Evolutionary conservation across 1,140 invertebrate genomes (phyloP).

Genomic region (Dinothrombium tinctorium): DNA sequence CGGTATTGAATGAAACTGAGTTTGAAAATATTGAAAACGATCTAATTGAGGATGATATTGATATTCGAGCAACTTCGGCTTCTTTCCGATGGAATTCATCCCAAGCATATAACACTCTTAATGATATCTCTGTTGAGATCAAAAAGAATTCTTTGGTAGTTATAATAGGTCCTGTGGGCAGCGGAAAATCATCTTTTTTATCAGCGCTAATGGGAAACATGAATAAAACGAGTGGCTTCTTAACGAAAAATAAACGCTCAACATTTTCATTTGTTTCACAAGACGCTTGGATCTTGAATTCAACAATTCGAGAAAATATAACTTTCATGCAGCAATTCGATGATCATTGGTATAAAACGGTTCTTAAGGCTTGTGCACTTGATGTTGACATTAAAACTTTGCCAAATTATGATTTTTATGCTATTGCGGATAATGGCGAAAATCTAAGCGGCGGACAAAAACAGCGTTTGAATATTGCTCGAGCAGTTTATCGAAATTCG

Average conservation of each 20-base stretch:
- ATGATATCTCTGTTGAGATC: constrained; percentile 8
- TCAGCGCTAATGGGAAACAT: constrained; percentile 20
- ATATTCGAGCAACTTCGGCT: no score
- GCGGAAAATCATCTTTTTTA: constrained; percentile 25
- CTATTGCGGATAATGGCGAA: no score
- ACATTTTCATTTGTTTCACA: constrained; percentile 25
- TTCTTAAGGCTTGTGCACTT: constrained; percentile 19
- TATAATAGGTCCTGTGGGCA: constrained; percentile 24
- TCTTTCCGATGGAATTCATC: no score
- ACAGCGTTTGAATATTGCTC: no score
- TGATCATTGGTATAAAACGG: constrained; percentile 17
- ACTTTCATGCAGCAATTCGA: constrained; percentile 23
- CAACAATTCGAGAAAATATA: constrained; percentile 25
- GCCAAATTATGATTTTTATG: no score
- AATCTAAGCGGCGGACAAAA: no score
- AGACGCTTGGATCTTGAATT: constrained; percentile 32
- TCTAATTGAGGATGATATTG: no score
- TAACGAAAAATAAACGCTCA: constrained; percentile 7
- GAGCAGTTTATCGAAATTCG: no score
- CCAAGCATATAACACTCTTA: no score
- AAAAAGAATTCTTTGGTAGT: constrained; percentile 18
- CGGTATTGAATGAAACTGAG: no score
- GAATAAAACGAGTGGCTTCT: constrained; percentile 5
- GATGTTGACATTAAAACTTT: constrained; percentile 13
- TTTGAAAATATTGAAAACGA: no score